Evolutionary conservation across 2,888 invertebrate genomes (phyloP).

Genomic region (Spodoptera exigua): DNA sequence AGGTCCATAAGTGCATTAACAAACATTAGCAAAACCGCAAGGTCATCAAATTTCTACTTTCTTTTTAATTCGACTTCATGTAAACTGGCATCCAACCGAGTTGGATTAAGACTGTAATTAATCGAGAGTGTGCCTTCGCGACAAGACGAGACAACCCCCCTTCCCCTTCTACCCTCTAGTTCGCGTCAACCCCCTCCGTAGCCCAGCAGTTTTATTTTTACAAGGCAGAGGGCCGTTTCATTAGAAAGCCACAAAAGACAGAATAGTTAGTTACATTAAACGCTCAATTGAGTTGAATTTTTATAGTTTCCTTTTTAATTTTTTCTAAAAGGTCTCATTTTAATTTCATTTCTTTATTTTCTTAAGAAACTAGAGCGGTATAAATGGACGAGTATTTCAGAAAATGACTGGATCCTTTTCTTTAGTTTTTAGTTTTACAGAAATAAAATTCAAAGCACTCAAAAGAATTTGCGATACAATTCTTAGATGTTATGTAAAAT

Average conservation of each 20-base stretch:
- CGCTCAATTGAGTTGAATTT: constrained; percentile 52
- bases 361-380: no score
- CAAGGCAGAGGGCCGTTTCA: constrained; percentile 68
- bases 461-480: no score
- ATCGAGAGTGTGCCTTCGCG: constrained; percentile 71
- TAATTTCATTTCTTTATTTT: constrained; percentile 13
- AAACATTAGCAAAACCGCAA: no score
- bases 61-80: constrained; percentile 9
- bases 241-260: constrained; percentile 69
- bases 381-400: no score
- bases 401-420: no score
- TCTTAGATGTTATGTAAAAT: no score
- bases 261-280: constrained; percentile 60
- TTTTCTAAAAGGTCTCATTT: constrained; percentile 36
- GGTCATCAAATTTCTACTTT: no score
- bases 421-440: no score
- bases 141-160: constrained; percentile 48
- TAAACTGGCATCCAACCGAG: constrained; percentile 49
- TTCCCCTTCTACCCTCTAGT: constrained; percentile 5
- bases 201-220: constrained; percentile 63
- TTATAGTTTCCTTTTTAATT: constrained; percentile 39
- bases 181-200: constrained; percentile 9
- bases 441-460: no score
- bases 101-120: constrained; percentile 74
- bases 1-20: no score